Base-by-base conservation (phyloP, 1,140 invertebrate genomes). In the Chlorops oryzae region DNA sequence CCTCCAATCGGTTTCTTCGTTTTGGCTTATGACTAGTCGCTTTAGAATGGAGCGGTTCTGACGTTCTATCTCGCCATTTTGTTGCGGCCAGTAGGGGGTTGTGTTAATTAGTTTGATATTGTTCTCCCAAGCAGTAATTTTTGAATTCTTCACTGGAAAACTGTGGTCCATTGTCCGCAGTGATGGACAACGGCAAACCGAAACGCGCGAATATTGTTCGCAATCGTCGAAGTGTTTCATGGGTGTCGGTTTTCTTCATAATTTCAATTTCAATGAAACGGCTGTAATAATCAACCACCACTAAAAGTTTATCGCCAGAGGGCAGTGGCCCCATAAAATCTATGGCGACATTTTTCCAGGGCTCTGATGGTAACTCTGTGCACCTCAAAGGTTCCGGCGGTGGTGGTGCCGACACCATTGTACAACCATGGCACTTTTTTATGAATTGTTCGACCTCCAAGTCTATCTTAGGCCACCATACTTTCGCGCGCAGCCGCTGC, bases 31-130 rank as follows among this genome's bases (percentile, higher is more conserved):
- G 25, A 40, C 50, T 9, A 65, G 34, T 5, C 55, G 44, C 21
- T 66, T 70, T 38, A 66, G 40, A 35, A 69, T 58, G 17, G 57
- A 59, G 27, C 52, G 41, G 44, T 70, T 72, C 48, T 66, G 58
- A 12, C 64, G 49, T 51, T 72, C 66, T 0, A 69, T 63, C 39
- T 67, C 57, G 5, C 67, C 68, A 57, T 73, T 73, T 40, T 50
- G 50, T 50, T 66, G 62, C 3, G 68, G 62, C 57, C 61, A 67
- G 52, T 60, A 63, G 0, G 61, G 59, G 7, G 52, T 47, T 5
- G 61, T 62, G 27, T 62, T 53, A 18, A 47, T 56, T 9, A 68
- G 15, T 3, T 37, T 38, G 12, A 71, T 65, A 17, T 56, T 51
- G 39, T 56, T 47, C 46, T 51, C 45, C n/a, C 5, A 17, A 13